These are phyloP conservation scores for Pachypsylla venusta DNA, from an alignment of 1,140 invertebrate species.

Conservation along the genomic window DNA sequence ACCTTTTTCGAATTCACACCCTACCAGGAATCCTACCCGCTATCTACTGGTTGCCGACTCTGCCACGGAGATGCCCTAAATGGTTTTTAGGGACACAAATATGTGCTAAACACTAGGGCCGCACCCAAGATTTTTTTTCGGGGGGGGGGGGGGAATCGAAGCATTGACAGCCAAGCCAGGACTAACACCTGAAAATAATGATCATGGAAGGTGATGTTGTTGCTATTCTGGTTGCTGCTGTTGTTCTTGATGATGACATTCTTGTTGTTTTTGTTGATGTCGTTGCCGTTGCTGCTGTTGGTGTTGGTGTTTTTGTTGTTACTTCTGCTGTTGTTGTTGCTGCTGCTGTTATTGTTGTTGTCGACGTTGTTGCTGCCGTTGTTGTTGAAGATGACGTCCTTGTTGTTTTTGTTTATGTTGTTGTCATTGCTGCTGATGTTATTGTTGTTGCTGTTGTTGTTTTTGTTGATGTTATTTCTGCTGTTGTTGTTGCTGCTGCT, in stretches of 20 bases:
- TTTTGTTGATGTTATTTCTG: not conserved
- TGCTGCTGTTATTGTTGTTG: not conserved
- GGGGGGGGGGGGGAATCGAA: too few species aligned
- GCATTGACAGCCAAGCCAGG: too few species aligned
- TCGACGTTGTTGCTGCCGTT: not conserved
- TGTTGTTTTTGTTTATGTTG: not conserved
- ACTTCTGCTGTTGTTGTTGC: not conserved
- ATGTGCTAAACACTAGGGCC: too few species aligned
- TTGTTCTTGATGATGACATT: not conserved
- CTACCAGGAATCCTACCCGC: too few species aligned
- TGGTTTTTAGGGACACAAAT: too few species aligned
- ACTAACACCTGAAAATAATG: too few species aligned
- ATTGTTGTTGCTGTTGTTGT: not conserved
- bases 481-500: not conserved
- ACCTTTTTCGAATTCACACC: too few species aligned
- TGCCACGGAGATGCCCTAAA: too few species aligned
- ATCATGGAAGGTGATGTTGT: not conserved
- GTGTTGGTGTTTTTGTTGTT: not conserved
- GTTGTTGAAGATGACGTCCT: not conserved
- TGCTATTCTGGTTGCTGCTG: not conserved
- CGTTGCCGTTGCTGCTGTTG: not conserved
- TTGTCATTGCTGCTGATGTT: not conserved
- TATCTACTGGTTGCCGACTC: too few species aligned
- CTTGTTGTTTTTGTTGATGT: not conserved
- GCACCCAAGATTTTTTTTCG: too few species aligned